phyloP scores from a whole-genome alignment of 2,888 invertebrate species.

The Nomada ferruginata region DNA sequence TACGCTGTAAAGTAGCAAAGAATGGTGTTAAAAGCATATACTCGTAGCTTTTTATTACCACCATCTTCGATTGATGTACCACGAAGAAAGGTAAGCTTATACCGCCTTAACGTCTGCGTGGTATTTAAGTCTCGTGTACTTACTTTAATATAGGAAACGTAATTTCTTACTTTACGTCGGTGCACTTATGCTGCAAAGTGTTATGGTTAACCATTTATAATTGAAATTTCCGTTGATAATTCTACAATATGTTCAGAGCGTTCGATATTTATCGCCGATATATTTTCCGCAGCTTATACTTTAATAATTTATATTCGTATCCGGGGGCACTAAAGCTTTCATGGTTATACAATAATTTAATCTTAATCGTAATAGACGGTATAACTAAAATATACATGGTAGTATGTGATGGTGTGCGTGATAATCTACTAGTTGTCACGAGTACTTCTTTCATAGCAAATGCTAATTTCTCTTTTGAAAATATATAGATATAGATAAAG shows the following conservation, averaged over 20 bases:
- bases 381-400: too few relatives aligned
- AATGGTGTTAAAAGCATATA: slow-evolving; percentile 70
- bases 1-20: slow-evolving; percentile 58
- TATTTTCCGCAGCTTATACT: neutral
- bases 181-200: neutral
- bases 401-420: too few relatives aligned
- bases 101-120: slow-evolving; percentile 62
- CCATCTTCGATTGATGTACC: slow-evolving; percentile 70
- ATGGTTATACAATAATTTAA: neutral
- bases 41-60: slow-evolving; percentile 69
- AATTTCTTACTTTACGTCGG: slow-evolving; percentile 50
- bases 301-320: neutral
- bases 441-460: too few relatives aligned
- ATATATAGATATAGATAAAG: too few relatives aligned
- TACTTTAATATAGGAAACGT: slow-evolving; percentile 57
- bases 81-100: slow-evolving; percentile 68
- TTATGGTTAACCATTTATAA: neutral
- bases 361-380: neutral
- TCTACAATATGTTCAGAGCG: neutral
- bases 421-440: too few relatives aligned
- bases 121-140: slow-evolving; percentile 45
- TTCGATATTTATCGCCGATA: neutral
- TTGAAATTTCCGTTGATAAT: neutral
- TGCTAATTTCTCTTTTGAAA: too few relatives aligned
- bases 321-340: too few relatives aligned